Conservation (phyloP, 2,888 invertebrate genomes). For the Dromius quadrimaculatus region DNA sequence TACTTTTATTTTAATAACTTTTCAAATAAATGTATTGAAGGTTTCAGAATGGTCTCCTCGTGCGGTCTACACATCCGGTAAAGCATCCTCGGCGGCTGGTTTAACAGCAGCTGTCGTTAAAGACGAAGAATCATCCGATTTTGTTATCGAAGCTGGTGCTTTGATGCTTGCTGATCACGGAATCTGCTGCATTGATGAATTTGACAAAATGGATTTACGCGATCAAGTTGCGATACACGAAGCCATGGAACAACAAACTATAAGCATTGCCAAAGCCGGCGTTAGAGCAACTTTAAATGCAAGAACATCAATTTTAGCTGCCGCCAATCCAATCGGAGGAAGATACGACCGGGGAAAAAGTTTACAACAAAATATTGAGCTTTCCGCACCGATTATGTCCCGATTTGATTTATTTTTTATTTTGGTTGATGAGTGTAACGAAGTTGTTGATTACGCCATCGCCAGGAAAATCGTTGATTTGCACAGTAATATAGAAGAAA, state of each 20-base stretch:
- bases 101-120: conserved; percentile 97
- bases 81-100: conserved; percentile 98
- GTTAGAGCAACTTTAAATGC: conserved; percentile 98
- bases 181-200: conserved; percentile 99
- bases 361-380: conserved; percentile 91
- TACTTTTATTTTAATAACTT: too few species aligned
- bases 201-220: conserved; percentile 98
- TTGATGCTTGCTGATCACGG: conserved; percentile 99
- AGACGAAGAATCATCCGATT: conserved; percentile 98
- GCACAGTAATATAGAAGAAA: conserved; percentile 87
- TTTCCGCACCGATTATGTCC: conserved; percentile 98
- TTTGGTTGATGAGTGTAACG: conserved; percentile 95
- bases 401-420: conserved; percentile 99
- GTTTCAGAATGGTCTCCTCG: conserved; percentile 93
- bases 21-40: too few species aligned
- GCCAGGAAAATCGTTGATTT: conserved; percentile 95
- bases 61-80: conserved; percentile 98
- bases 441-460: conserved; percentile 96
- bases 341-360: conserved; percentile 95
- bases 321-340: conserved; percentile 98
- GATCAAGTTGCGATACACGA: conserved; percentile 99
- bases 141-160: conserved; percentile 99
- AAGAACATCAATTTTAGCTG: conserved; percentile 96
- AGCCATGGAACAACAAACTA: conserved; percentile 99
- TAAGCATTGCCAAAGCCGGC: conserved; percentile 97